Conservation (phyloP, 35 echinoderm and acorn worm genomes). For the Patiria miniata region DNA sequence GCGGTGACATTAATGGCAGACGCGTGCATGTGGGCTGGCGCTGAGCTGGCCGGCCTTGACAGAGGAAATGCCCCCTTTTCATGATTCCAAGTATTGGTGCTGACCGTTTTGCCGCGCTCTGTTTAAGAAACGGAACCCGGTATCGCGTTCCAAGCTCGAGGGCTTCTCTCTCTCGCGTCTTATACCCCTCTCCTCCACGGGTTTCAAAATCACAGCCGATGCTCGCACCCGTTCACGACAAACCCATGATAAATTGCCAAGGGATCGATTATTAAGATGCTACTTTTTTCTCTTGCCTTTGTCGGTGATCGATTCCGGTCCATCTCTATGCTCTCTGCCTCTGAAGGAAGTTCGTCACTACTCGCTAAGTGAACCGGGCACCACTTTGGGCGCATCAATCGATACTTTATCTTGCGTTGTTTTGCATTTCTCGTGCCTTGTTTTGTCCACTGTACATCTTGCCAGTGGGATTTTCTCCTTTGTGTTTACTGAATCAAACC, state of each 20-base stretch:
- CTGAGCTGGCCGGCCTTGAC: no score
- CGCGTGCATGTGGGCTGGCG: no score
- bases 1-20: no score
- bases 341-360: slow-evolving; percentile 22
- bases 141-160: not conserved
- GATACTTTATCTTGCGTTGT: not conserved
- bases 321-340: not conserved
- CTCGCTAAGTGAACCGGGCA: slow-evolving; percentile 17
- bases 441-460: not conserved
- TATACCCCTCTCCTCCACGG: not conserved
- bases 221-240: no score
- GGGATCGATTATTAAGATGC: not conserved
- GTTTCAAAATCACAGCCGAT: not conserved
- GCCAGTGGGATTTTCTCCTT: not conserved
- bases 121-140: not conserved
- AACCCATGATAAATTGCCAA: slow-evolving; percentile 2
- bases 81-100: no score
- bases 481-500: slow-evolving; percentile 1
- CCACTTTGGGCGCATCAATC: not conserved
- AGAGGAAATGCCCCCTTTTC: no score
- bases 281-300: slow-evolving; percentile 4
- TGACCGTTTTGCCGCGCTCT: no score
- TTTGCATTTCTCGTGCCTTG: no score
- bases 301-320: not conserved
- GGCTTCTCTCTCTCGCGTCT: not conserved